Percentiles rank a stretch among this genome's conserved stretches.
Conservation (phyloP, 1,140 invertebrate species). For the Metaphire vulgaris region DNA sequence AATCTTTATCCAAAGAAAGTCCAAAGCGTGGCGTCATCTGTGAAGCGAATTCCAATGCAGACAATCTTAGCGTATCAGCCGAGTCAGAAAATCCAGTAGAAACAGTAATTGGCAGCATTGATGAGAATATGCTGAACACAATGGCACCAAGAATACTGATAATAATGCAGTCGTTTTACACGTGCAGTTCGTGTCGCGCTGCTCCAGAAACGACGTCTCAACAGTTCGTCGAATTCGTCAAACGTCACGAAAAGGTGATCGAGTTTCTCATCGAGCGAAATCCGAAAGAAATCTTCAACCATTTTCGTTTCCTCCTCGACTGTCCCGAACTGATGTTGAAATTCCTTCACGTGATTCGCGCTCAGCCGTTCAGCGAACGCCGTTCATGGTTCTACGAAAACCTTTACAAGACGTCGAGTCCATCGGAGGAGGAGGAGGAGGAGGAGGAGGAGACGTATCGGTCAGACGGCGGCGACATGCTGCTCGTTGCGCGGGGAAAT, state of each 20-base stretch:
- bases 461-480: no score
- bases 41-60: background rate
- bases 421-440: no score
- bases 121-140: constrained; percentile 35
- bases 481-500: constrained; percentile 37
- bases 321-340: constrained; percentile 41
- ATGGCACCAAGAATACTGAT: constrained; percentile 39
- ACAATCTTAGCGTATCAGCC: background rate
- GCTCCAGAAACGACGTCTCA: constrained; percentile 34
- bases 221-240: constrained; percentile 40
- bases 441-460: no score
- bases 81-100: background rate
- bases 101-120: background rate
- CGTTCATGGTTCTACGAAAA: constrained; percentile 46
- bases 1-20: background rate
- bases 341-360: constrained; percentile 41
- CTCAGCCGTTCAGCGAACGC: constrained; percentile 41
- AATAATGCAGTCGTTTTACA: constrained; percentile 44
- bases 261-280: constrained; percentile 40
- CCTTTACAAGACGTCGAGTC: constrained; percentile 30
- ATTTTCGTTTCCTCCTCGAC: constrained; percentile 45
- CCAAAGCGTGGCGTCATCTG: background rate
- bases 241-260: constrained; percentile 34
- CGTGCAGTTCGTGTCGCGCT: constrained; percentile 35
- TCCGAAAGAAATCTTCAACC: constrained; percentile 46